Base-by-base conservation (phyloP, 2,113 vertebrate genomes). In the Triplophysa dalaica region DNA sequence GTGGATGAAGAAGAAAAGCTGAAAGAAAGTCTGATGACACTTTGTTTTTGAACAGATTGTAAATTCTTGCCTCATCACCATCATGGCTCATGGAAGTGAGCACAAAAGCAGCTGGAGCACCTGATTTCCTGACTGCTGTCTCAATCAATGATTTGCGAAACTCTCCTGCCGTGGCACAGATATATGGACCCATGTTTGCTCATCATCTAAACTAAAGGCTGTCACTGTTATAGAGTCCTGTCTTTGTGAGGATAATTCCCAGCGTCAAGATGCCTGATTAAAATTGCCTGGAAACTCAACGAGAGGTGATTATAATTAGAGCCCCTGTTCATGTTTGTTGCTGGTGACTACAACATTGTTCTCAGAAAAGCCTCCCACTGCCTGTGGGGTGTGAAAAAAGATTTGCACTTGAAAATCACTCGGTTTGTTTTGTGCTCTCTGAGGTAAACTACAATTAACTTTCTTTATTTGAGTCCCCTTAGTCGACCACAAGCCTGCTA, bases 221-320 rank as follows among this genome's bases (percentile, higher is more conserved):
- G 50, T 79, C 80, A 79, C 38, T 82, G 75, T 73, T 75, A 75
- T 48, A 58, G 64, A 38, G 41, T 75, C 70, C 19, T 66, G 65
- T 50, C 50, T 85, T 85, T 78, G 72, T 85, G 69, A 78, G 50
- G 81, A 62, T 75, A 70, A 70, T 81, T 81, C 63, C 24, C 26
- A 52, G 64, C 67, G 62, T 81, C 52, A 75, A 75, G 14, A 41
- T 22, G 50, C 41, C 8, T 86, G 85, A 82, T 84, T 86, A 86
- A 80, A 83, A 86, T 80, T 81, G 77, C 63, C 48, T 82, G 22
- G 79, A 82, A 63, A 70, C 26, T 19, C 60, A 33, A 73, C 19
- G 64, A 66, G 73, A 75, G 77, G 60, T 14, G 29, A 72, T 82
- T 82, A 72, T 29, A 79, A 72, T 82, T 79, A 72, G 45, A 58